These are phyloP conservation scores for Chelidonichthys spinosus DNA, from an alignment of 2,797 vertebrate genomes.

Conservation along the genomic window DNA sequence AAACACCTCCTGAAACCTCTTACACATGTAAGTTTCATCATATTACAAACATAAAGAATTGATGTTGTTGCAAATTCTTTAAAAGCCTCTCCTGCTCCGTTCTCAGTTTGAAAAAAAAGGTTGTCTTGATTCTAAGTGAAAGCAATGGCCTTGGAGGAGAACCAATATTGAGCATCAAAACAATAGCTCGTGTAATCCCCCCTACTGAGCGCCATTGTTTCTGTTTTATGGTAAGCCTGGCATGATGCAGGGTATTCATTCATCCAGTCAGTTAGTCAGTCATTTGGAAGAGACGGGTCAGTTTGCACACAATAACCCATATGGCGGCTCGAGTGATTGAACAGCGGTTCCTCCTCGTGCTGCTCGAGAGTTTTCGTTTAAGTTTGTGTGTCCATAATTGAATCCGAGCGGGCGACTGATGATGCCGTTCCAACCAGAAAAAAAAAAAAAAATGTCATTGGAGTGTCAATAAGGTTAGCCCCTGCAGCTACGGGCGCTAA, in stretches of 20 bases:
- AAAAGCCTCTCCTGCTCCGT: conserved; percentile 23
- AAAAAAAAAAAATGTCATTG: conserved; percentile 48
- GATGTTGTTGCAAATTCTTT: conserved; percentile 34
- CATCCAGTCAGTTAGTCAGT: conserved; percentile 5
- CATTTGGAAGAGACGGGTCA: conserved; percentile 28
- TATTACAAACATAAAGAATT: conserved; percentile 49
- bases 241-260: neutral
- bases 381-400: conserved; percentile 56
- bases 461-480: conserved; percentile 64
- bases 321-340: conserved; percentile 18
- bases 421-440: conserved; percentile 61
- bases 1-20: conserved; percentile 41
- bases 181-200: conserved; percentile 55
- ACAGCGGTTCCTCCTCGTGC: conserved; percentile 20
- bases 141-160: conserved; percentile 37
- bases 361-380: conserved; percentile 19
- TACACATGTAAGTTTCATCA: conserved; percentile 58
- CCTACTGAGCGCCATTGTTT: conserved; percentile 38
- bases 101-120: conserved; percentile 18
- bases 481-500: conserved; percentile 70
- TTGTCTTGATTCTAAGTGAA: conserved; percentile 36
- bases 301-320: conserved; percentile 25
- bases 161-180: conserved; percentile 43
- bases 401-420: conserved; percentile 57
- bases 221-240: conserved; percentile 23